phyloP scores from a whole-genome alignment of 2,888 invertebrate species.

The Melikaiella ostensackeni region DNA sequence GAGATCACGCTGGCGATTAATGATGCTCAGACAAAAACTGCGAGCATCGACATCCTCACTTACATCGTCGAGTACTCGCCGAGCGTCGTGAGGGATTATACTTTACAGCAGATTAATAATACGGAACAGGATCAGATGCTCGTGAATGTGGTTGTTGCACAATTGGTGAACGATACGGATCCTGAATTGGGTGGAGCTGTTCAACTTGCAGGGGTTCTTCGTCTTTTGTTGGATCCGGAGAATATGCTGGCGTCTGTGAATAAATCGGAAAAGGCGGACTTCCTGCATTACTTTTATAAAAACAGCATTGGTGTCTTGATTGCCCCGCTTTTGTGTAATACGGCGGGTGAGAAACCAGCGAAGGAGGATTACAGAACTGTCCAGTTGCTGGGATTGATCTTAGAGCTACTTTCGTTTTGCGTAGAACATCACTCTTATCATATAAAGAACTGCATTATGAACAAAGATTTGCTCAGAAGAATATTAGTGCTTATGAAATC shows the following conservation, averaged over 20 bases:
- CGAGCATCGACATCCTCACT: conserved; percentile 98
- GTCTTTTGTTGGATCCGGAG: conserved; percentile 96
- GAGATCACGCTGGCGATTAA: conserved; percentile 95
- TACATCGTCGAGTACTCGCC: conserved; percentile 99
- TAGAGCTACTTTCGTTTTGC: conserved; percentile 98
- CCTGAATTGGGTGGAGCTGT: conserved; percentile 98
- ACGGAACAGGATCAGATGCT: conserved; percentile 96
- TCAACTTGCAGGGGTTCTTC: conserved; percentile 95
- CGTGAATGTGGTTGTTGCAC: conserved; percentile 97
- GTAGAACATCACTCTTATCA: conserved; percentile 99
- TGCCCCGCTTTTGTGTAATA: conserved; percentile 96
- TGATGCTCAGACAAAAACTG: conserved; percentile 95
- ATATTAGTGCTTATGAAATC: conserved; percentile 98
- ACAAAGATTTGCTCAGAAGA: conserved; percentile 96
- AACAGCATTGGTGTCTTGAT: conserved; percentile 97
- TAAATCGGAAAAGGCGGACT: conserved; percentile 98
- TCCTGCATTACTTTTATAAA: conserved; percentile 98
- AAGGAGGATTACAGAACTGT: conserved; percentile 98
- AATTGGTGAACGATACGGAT: conserved; percentile 98
- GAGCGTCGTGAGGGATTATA: conserved; percentile 97
- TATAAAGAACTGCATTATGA: conserved; percentile 98
- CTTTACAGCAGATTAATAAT: conserved; percentile 93
- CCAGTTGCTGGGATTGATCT: conserved; percentile 94
- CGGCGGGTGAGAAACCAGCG: conserved; percentile 91
- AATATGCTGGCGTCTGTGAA: conserved; percentile 96